Evolutionary conservation across 2,113 vertebrate species (phyloP).

Genomic region (Micromys minutus): DNA sequence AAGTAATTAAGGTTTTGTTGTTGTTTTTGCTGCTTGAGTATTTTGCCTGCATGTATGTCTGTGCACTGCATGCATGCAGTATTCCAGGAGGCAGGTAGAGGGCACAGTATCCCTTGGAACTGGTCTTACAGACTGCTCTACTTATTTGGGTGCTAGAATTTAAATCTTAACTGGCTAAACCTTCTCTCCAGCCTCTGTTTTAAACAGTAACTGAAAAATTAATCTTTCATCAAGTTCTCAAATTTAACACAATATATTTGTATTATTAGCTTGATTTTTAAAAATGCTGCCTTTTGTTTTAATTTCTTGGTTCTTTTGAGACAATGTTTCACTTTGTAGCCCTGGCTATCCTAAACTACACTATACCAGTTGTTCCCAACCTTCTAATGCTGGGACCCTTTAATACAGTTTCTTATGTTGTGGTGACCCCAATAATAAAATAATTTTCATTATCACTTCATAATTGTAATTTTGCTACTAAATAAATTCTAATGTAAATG

Average conservation of each 20-base stretch:
- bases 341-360: not conserved
- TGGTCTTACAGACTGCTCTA: not conserved
- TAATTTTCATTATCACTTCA: not conserved
- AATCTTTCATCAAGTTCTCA: not conserved
- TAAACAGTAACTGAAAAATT: conserved; percentile 30
- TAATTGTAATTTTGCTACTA: not conserved
- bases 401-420: not conserved
- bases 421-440: not conserved
- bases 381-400: not conserved
- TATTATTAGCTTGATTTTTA: not conserved
- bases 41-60: not conserved
- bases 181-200: not conserved
- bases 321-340: not conserved
- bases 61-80: not conserved
- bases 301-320: not conserved
- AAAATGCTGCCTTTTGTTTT: not conserved
- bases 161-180: not conserved
- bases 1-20: not conserved
- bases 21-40: not conserved
- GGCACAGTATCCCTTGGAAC: not conserved
- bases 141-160: not conserved
- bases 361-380: too few species aligned
- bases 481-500: not conserved
- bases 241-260: not conserved
- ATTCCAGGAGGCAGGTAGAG: not conserved